These are phyloP conservation scores for Phylloscopus trochiloides DNA, from an alignment of 2,113 vertebrate genomes.

Conservation along the genomic window DNA sequence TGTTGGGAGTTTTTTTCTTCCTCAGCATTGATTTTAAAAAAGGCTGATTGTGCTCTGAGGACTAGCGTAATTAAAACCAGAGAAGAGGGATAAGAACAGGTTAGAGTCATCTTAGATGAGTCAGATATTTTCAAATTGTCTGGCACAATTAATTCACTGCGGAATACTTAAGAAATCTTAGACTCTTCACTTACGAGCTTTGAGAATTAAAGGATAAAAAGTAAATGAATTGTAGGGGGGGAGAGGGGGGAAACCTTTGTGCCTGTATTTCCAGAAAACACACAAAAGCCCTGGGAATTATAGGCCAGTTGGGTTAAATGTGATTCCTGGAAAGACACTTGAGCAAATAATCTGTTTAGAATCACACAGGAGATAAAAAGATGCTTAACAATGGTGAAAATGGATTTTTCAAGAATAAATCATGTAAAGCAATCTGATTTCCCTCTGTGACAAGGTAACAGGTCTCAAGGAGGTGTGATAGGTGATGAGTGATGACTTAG, in stretches of 20 bases:
- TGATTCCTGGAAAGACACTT: slow-evolving; percentile 6
- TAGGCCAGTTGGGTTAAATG: neutral
- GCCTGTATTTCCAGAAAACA: neutral
- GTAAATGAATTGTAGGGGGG: neutral
- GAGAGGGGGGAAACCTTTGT: neutral
- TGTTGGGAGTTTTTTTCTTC: neutral
- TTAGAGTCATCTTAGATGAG: neutral
- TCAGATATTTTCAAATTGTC: slow-evolving; percentile 22
- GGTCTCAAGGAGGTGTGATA: neutral
- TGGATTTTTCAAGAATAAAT: neutral
- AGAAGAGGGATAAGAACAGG: neutral
- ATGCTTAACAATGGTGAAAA: neutral
- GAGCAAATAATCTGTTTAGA: neutral
- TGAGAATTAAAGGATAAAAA: slow-evolving; percentile 17
- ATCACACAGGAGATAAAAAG: neutral
- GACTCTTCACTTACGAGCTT: neutral
- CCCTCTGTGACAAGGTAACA: neutral
- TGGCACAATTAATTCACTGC: neutral
- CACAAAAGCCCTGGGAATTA: neutral
- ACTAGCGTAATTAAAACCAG: neutral
- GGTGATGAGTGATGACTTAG: neutral
- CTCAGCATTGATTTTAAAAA: neutral
- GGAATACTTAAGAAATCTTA: neutral
- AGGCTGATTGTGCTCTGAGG: neutral
- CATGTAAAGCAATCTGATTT: slow-evolving; percentile 10